phyloP scores from a whole-genome alignment of 2,113 vertebrate genomes.

The Aepyceros melampus region DNA sequence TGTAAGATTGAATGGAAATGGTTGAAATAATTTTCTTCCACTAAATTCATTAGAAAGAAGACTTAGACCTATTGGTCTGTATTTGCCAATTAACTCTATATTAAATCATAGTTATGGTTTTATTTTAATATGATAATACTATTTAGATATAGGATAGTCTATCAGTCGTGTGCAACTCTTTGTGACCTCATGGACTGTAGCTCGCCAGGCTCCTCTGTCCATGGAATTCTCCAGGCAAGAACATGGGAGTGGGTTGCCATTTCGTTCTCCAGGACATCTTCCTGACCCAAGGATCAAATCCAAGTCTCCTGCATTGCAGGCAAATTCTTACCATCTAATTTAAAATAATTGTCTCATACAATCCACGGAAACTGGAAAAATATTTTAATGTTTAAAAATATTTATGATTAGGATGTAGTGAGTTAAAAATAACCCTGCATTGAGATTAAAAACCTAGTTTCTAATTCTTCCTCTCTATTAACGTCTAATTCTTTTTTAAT shows the following conservation, averaged over 20 bases:
- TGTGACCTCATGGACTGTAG: background rate
- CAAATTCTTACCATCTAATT: background rate
- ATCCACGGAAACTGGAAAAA: background rate
- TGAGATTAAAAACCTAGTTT: background rate
- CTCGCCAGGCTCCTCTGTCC: fast-evolving
- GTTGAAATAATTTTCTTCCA: background rate
- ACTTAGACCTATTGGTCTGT: background rate
- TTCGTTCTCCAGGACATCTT: background rate
- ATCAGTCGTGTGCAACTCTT: background rate
- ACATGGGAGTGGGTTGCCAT: background rate
- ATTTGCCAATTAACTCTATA: background rate
- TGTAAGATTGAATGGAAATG: background rate
- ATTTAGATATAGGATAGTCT: background rate
- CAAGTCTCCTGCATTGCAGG: background rate
- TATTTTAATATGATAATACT: background rate
- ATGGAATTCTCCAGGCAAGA: background rate
- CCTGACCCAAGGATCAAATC: background rate
- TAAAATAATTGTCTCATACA: background rate
- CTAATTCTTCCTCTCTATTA: background rate
- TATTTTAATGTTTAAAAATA: background rate
- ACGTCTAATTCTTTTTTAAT: background rate
- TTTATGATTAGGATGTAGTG: background rate
- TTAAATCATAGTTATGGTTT: background rate
- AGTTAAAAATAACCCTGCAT: background rate
- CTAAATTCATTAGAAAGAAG: background rate